Evolutionary conservation across 2,888 invertebrate species (phyloP), one percentile per base, ranked within the genome.

Genomic region (Stenichneumon culpator): DNA sequence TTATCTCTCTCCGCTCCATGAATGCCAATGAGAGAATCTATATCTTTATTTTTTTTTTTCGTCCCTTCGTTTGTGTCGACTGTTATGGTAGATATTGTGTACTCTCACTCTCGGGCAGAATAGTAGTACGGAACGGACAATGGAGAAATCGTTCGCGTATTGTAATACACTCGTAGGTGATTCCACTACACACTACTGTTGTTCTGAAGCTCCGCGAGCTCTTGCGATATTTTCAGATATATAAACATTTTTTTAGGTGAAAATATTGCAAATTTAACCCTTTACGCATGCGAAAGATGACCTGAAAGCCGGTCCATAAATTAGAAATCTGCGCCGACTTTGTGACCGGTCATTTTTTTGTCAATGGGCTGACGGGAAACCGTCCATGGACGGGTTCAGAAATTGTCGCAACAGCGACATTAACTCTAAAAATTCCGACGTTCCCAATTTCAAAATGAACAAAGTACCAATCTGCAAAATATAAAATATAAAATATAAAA

Each of bases 11-110:
- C 63, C 63, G n/a, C 75, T 47, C 52, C 54, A 47, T 44, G 73
- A 65, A 75, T 63, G 75, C 60, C 91, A 92, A 92, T 92, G 90
- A 91, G 74, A 86, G 87, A 63, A 63, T 63, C 63, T 63, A 63
- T 87, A 86, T 86, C 86, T 86, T 84, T 88, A 88, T 87, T 87
- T 86, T 50, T 88, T 88, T 87, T 83, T 84, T 86, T 85, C 87
- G 87, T 88, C 87, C 87, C 83, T 86, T 86, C 78, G 60, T 79
- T 79, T 52, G 28, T 89, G 86, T 82, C 36, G 14, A 57, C 72
- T 47, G 22, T 68, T 14, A 28, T 63, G 16, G 63, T 28, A n/a
- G 14, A 50, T 70, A 70, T 50, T 16, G 50, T 52, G 28, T 28
- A 78, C 78, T 78, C 78, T 78, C 68, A 78, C 79, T 70, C 70